Evolutionary conservation across 2,888 invertebrate genomes (phyloP).

Genomic region (Cheilosia vernalis): DNA sequence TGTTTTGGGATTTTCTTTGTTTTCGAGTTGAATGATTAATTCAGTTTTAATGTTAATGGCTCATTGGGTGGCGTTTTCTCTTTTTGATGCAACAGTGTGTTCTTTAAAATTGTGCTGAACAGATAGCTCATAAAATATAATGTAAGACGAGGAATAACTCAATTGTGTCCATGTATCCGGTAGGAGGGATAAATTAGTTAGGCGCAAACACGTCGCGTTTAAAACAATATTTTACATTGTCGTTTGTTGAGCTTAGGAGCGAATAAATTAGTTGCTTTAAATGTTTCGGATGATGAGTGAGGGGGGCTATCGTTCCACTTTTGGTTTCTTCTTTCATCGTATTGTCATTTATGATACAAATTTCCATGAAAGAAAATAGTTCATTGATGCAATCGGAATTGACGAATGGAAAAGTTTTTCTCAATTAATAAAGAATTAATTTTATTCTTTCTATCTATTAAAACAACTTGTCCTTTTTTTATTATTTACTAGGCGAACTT

Average conservation of each 20-base stretch:
- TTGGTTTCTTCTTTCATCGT: too few relatives aligned
- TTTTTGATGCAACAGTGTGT: slow-evolving; percentile 20
- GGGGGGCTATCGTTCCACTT: too few relatives aligned
- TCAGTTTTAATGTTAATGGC: slow-evolving; percentile 27
- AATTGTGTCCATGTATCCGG: slow-evolving; percentile 12
- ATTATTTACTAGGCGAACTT: too few relatives aligned
- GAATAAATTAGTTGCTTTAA: too few relatives aligned
- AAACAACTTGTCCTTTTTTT: too few relatives aligned
- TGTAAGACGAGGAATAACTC: not conserved
- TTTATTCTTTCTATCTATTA: too few relatives aligned
- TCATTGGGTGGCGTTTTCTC: slow-evolving; percentile 17
- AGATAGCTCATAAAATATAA: slow-evolving; percentile 28
- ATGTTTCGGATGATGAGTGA: too few relatives aligned
- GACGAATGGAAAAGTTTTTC: too few relatives aligned
- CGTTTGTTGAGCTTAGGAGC: not conserved
- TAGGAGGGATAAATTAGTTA: slow-evolving; percentile 1
- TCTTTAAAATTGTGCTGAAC: slow-evolving; percentile 10
- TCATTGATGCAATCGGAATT: too few relatives aligned
- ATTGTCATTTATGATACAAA: too few relatives aligned
- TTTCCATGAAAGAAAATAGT: too few relatives aligned
- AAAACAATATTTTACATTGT: not conserved
- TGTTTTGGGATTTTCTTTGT: not conserved
- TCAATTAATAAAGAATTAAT: too few relatives aligned
- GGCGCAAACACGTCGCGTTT: not conserved
- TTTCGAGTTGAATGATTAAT: slow-evolving; percentile 49